phyloP scores from a whole-genome alignment of 2,113 vertebrate species.

The Coryphaenoides rupestris region DNA sequence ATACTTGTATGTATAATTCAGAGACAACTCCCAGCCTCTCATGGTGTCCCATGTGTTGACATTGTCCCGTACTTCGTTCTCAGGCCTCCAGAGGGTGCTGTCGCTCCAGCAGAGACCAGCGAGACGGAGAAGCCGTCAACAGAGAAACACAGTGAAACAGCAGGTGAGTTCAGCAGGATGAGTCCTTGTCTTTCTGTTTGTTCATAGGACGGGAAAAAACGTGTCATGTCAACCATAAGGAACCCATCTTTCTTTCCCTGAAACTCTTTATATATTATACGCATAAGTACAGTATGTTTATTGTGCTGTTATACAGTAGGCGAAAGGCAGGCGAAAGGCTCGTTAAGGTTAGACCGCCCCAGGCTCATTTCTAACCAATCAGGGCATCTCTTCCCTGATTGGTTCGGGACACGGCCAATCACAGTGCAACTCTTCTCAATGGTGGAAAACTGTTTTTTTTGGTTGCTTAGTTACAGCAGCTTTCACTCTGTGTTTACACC shows the following conservation, averaged over 20 bases:
- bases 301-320: background rate
- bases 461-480: too few species aligned
- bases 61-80: slow-evolving; percentile 27
- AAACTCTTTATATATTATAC: too few species aligned
- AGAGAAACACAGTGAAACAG: slow-evolving; percentile 46
- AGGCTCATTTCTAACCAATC: too few species aligned
- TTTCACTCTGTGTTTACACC: too few species aligned
- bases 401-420: too few species aligned
- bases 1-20: too few species aligned
- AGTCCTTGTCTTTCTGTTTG: background rate
- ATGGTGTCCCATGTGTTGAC: background rate
- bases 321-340: too few species aligned
- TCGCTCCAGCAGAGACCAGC: slow-evolving; percentile 29
- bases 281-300: background rate
- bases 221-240: background rate
- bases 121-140: slow-evolving; percentile 8
- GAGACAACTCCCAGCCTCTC: background rate
- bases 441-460: too few species aligned
- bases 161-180: slow-evolving; percentile 63
- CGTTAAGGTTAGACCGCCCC: too few species aligned
- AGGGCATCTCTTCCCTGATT: too few species aligned
- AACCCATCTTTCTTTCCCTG: background rate
- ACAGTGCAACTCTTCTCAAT: too few species aligned
- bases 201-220: too few species aligned
- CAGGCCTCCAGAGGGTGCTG: slow-evolving; percentile 69